These are phyloP conservation scores for Condylura cristata DNA, from an alignment of 2,113 vertebrate species.

Conservation along the genomic window DNA sequence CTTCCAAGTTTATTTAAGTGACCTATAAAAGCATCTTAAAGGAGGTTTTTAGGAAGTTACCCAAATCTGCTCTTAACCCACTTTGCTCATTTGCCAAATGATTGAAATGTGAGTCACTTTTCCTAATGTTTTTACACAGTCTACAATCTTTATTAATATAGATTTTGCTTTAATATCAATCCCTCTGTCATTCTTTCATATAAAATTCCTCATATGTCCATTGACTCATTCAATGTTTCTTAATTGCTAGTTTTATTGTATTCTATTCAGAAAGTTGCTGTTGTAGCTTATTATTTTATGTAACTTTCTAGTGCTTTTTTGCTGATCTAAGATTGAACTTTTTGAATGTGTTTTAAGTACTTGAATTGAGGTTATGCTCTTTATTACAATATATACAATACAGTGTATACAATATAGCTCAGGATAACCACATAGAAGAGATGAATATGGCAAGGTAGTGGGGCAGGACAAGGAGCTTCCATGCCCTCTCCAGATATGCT, in stretches of 20 bases:
- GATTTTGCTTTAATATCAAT: neutral
- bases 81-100: neutral
- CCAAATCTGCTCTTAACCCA: neutral
- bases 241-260: neutral
- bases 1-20: neutral
- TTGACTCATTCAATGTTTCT: constrained; percentile 8
- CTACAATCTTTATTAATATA: neutral
- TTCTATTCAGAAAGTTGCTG: neutral
- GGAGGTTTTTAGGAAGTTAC: neutral
- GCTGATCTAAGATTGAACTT: neutral
- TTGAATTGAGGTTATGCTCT: neutral
- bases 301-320: neutral
- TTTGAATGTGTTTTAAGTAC: neutral
- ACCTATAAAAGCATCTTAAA: neutral
- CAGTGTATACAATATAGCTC: neutral
- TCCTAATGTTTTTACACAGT: constrained; percentile 2
- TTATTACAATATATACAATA: too few species aligned
- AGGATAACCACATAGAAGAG: too few species aligned
- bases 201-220: neutral
- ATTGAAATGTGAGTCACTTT: neutral
- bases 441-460: too few species aligned
- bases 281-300: neutral
- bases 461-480: too few species aligned
- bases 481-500: too few species aligned
- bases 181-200: neutral